Conservation (phyloP, 2,113 vertebrate species). For the Ondatra zibethicus region DNA sequence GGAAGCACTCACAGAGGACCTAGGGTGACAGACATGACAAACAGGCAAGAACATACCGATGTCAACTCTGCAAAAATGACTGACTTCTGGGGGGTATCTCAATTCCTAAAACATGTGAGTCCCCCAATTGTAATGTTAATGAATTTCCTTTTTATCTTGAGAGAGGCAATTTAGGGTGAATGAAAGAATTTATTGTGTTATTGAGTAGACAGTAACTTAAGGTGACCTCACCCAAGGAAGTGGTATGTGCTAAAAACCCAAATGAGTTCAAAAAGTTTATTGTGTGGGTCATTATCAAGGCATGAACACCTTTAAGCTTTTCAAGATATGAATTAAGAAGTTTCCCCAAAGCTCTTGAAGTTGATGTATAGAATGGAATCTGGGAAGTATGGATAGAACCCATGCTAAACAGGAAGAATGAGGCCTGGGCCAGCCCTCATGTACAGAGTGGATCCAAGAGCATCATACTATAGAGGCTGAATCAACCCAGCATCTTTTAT, state of each 20-base stretch:
- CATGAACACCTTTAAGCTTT: not conserved
- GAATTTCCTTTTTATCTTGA: not conserved
- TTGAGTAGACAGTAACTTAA: not conserved
- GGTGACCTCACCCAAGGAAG: not conserved
- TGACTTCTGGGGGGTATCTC: not conserved
- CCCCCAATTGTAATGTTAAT: not conserved
- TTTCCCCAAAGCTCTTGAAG: not conserved
- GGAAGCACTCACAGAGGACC: not conserved
- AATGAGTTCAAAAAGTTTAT: not conserved
- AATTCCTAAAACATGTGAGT: not conserved
- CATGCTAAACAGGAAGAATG: not conserved
- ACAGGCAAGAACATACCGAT: not conserved
- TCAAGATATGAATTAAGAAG: constrained; percentile 5
- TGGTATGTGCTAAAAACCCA: not conserved
- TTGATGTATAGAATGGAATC: not conserved
- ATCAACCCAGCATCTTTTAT: not conserved
- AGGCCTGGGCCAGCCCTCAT: not conserved
- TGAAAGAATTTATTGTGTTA: constrained; percentile 1
- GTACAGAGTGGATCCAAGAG: not conserved
- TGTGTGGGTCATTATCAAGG: not conserved
- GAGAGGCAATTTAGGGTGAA: not conserved
- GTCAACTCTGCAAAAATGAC: not conserved
- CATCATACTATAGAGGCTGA: not conserved
- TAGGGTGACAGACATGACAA: not conserved
- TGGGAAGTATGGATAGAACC: not conserved